Base-by-base conservation (phyloP, 2,888 invertebrate genomes). In the Agrotis puta region DNA sequence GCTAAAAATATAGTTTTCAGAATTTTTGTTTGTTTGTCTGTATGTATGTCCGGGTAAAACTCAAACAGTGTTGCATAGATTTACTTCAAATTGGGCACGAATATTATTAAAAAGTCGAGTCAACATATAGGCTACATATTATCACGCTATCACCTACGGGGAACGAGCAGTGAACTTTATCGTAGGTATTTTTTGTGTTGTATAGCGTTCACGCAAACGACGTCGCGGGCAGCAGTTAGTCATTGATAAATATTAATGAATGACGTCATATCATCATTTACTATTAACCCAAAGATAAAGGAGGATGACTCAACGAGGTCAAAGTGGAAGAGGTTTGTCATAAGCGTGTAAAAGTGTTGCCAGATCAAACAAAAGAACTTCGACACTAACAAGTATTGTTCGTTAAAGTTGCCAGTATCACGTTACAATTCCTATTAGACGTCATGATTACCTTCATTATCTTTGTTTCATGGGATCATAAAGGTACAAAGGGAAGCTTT, bases 301-400 rank as follows among this genome's bases (percentile, higher is more conserved):
- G 43, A 66, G 51, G 9, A 18, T 82, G 82, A 73, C 45, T 61
- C 64, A 74, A 67, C 48, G 51, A 59, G 82, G 74, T 82, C 79
- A 70, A 79, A 74, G 74, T 82, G 63, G 62, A 79, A 62, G 33
- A 50, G 45, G 22, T 9, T 66, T 27, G 65, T 67, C 50, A 62
- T 58, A 61, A 56, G 22, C 59, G 53, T 63, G 64, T 74, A 58
- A 57, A 76, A 79, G 71, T 82, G 53, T 65, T 57, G 63, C 66
- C 72, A 78, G 56, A 43, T 24, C 14, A 58, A 16, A 80, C 76
- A 85, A 81, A 65, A 77, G 74, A 68, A 33, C 22, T 74, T 50
- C 20, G 59, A 59, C 62, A 72, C 51, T 78, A 85, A 84, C 77
- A 81, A 59, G 74, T 66, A 84, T 86, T 85, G 83, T 86, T 65